phyloP scores from a whole-genome alignment of 1,140 invertebrate species.

The Bombus picipes region DNA sequence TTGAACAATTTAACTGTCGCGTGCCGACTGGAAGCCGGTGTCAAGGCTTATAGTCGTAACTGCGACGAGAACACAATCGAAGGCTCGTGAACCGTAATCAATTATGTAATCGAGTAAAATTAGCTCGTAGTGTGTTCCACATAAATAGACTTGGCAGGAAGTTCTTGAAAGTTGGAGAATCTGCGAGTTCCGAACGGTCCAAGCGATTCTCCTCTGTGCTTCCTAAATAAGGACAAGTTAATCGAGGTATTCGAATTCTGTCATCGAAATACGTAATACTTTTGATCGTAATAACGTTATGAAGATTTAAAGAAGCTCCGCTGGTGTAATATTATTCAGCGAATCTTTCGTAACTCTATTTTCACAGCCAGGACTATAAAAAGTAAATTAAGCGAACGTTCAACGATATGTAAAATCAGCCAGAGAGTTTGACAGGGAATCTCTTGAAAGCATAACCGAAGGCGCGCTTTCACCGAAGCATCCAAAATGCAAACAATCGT shows the following conservation, averaged over 20 bases:
- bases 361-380: neutral
- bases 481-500: slow-evolving; percentile 8
- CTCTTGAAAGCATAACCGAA: neutral
- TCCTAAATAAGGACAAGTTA: neutral
- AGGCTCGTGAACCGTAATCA: neutral
- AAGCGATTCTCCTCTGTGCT: neutral
- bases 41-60: neutral
- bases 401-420: neutral
- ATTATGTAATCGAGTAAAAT: slow-evolving; percentile 33
- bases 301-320: neutral
- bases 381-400: neutral
- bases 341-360: neutral
- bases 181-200: neutral
- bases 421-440: neutral
- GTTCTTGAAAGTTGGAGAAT: slow-evolving; percentile 7
- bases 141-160: slow-evolving; percentile 11
- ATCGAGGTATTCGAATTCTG: neutral
- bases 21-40: neutral
- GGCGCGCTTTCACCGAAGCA: neutral
- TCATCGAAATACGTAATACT: neutral
- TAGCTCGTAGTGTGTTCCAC: neutral
- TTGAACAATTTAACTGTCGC: neutral
- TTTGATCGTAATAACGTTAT: too few relatives aligned
- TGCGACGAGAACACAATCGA: neutral
- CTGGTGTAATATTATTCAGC: neutral